These are phyloP conservation scores for Thymelicus acteon DNA, from an alignment of 2,888 invertebrate genomes.

Conservation along the genomic window DNA sequence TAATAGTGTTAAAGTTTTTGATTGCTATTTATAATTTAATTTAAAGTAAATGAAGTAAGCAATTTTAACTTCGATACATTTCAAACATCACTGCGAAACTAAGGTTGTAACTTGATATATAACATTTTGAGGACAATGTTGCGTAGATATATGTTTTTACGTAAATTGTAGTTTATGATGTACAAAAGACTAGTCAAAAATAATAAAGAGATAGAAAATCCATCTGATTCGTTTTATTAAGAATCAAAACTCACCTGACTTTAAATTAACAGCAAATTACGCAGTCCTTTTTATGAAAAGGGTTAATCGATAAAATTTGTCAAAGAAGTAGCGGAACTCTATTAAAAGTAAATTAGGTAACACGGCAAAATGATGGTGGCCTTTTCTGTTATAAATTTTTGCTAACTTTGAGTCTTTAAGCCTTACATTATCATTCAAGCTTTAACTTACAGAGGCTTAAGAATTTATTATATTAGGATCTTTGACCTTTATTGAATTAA, in stretches of 20 bases:
- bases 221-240: slow-evolving; percentile 45
- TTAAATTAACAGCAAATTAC: not conserved
- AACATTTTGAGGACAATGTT: slow-evolving; percentile 72
- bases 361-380: slow-evolving; percentile 1
- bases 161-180: slow-evolving; percentile 78
- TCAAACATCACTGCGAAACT: slow-evolving; percentile 75
- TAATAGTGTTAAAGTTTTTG: not conserved
- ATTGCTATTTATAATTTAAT: slow-evolving; percentile 15
- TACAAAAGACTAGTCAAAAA: slow-evolving; percentile 78
- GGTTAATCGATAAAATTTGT: slow-evolving; percentile 23
- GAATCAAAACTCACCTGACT: not conserved
- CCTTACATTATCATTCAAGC: slow-evolving; percentile 27
- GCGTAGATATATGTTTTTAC: slow-evolving; percentile 80
- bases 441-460: slow-evolving; percentile 4
- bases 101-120: slow-evolving; percentile 83
- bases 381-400: slow-evolving; percentile 6
- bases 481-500: slow-evolving; percentile 17
- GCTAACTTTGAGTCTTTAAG: slow-evolving; percentile 28
- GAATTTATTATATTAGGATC: slow-evolving; percentile 17
- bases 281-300: not conserved
- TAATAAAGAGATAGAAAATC: slow-evolving; percentile 73
- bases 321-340: slow-evolving; percentile 22
- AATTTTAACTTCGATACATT: slow-evolving; percentile 48
- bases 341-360: slow-evolving; percentile 31
- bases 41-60: slow-evolving; percentile 15